A percentile compares a stretch with the other conserved stretches of the same genome.
Evolutionary conservation across 2,797 vertebrate species (phyloP).

Genomic region (Zenarchopterus dispar): DNA sequence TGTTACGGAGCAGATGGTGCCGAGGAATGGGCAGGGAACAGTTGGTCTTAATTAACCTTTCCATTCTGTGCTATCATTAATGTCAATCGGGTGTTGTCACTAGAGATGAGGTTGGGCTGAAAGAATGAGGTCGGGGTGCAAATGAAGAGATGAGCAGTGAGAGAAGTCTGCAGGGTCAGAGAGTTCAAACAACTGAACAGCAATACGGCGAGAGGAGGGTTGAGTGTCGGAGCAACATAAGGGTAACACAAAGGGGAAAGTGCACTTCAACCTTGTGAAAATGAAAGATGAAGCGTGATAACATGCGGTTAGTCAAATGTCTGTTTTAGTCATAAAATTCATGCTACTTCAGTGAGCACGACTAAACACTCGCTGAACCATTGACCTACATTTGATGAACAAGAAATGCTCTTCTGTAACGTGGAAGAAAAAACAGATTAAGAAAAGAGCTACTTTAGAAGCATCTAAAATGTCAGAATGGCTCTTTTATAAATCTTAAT

Average conservation of each 20-base stretch:
- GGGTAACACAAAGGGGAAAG: slow-evolving; percentile 12
- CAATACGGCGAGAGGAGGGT: slow-evolving; percentile 33
- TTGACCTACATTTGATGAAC: slow-evolving; percentile 35
- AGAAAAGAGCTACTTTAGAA: slow-evolving; percentile 27
- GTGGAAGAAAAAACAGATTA: slow-evolving; percentile 36
- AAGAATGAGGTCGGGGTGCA: slow-evolving; percentile 56
- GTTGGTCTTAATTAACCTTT: slow-evolving; percentile 84
- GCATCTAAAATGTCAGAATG: slow-evolving; percentile 38
- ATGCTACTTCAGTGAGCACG: neutral
- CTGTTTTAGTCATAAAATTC: slow-evolving; percentile 19
- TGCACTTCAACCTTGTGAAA: slow-evolving; percentile 39
- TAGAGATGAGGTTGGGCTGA: slow-evolving; percentile 62
- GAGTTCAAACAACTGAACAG: slow-evolving; percentile 54
- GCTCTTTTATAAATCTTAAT: slow-evolving; percentile 15
- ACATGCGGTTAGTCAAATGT: slow-evolving; percentile 30
- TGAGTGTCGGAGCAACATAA: slow-evolving; percentile 50
- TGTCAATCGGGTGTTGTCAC: slow-evolving; percentile 74
- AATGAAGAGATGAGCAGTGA: slow-evolving; percentile 53
- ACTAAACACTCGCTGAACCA: slow-evolving; percentile 11
- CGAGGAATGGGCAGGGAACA: slow-evolving; percentile 62
- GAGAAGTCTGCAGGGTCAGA: slow-evolving; percentile 41
- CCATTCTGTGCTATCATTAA: slow-evolving; percentile 70
- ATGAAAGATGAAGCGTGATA: slow-evolving; percentile 45
- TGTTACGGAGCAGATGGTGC: slow-evolving; percentile 64
- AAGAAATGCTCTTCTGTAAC: slow-evolving; percentile 35